A percentile compares a stretch with the other conserved stretches of the same genome.
phyloP scores from a whole-genome alignment of 2,113 vertebrate species.

The Grallaria varia region DNA sequence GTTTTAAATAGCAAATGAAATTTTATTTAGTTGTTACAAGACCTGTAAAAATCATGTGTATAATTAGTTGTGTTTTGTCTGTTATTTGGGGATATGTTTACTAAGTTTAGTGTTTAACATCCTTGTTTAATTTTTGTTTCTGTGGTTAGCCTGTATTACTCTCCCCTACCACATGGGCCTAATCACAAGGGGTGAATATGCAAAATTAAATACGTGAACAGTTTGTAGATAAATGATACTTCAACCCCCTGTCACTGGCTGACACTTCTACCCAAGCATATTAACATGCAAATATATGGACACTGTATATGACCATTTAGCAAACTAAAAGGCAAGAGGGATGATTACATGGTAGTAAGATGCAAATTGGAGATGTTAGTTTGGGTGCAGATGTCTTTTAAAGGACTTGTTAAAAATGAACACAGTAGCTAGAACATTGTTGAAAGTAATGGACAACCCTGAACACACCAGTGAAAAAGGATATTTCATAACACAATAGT shows the following conservation, averaged over 20 bases:
- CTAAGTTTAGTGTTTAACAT: not conserved
- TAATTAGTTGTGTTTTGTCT: not conserved
- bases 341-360: not conserved
- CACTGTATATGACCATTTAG: not conserved
- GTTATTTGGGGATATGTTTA: not conserved
- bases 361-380: not conserved
- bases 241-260: not conserved
- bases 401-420: not conserved
- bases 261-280: not conserved
- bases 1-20: not conserved
- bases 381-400: not conserved
- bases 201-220: not conserved
- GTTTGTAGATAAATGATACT: not conserved
- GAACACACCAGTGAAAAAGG: not conserved
- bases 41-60: not conserved
- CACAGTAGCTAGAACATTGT: not conserved
- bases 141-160: not conserved
- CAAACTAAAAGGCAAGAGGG: not conserved
- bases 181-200: not conserved
- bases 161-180: not conserved
- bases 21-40: not conserved
- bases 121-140: not conserved
- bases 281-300: not conserved
- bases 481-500: not conserved
- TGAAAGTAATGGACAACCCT: not conserved